Evolutionary conservation across 2,113 vertebrate species (phyloP), one percentile per base, ranked within the genome.

Genomic region (Oceanites oceanicus): DNA sequence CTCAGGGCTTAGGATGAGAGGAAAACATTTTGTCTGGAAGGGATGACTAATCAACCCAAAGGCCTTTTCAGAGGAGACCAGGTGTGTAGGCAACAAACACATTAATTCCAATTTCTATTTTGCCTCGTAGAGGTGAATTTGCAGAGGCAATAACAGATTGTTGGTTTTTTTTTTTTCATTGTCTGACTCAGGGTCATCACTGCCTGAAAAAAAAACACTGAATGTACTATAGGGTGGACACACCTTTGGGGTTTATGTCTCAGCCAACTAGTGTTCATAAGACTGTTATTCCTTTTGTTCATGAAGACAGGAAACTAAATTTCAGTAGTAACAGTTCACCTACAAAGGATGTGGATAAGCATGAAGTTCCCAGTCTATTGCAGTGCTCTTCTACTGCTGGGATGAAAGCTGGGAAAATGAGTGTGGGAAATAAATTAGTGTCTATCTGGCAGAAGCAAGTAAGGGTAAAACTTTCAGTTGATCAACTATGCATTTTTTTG

Each of bases 191-290:
- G 10, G 56, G 65, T 83, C 14, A 15, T 80, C 40, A 36, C 42
- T 94, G 15, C 36, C 76, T 90, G 61, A 73, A 86, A 88, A 94
- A 95, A 95, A 1, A 2, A 1, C 12, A 59, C 3, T 68, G 74
- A 77, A 88, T 59, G 32, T 17, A 25, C 56, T 92, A 20, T 29
- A 62, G 88, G 34, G 92, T 96, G 88, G 92, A 95, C 86, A 73
- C 17, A 90, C 62, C 86, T 96, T 86, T 94, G 58, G 86, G 93
- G 49, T 88, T 91, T 90, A 82, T 92, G 92, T 95, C 96, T 95
- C 49, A 88, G 22, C 78, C 65, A 94, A 81, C 75, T 67, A 96
- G 40, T 87, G 87, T 95, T 93, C 18, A 3, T 45, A 84, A 67
- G 61, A 72, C 67, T 38, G 27, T 95, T 96, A 91, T 7, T 44